phyloP scores from a whole-genome alignment of 1,140 invertebrate species.

The Drosophila subobscura region DNA sequence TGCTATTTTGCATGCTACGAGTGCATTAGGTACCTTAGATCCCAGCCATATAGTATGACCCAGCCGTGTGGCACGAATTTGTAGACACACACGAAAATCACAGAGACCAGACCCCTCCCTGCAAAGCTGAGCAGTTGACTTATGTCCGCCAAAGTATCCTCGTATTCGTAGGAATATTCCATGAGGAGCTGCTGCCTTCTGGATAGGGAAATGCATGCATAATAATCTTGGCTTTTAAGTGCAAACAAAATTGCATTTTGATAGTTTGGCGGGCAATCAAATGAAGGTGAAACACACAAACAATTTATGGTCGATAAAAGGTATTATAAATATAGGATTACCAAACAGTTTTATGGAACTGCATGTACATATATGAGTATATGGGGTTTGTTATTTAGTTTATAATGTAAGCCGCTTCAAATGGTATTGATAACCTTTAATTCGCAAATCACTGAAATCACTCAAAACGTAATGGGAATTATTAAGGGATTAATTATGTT shows the following conservation, averaged over 20 bases:
- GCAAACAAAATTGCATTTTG: constrained; percentile 42
- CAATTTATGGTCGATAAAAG: too few relatives aligned
- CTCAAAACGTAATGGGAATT: too few relatives aligned
- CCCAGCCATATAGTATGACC: constrained; percentile 4
- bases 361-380: not conserved
- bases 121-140: constrained; percentile 50
- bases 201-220: constrained; percentile 29
- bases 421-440: too few relatives aligned
- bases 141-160: constrained; percentile 2
- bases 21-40: constrained; percentile 61
- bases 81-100: constrained; percentile 33
- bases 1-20: constrained; percentile 71
- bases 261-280: constrained; percentile 41
- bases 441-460: too few relatives aligned
- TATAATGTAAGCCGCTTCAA: too few relatives aligned
- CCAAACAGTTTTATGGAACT: not conserved
- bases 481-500: too few relatives aligned
- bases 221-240: constrained; percentile 36
- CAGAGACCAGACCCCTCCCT: constrained; percentile 9
- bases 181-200: not conserved
- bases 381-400: not conserved
- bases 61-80: constrained; percentile 51
- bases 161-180: too few relatives aligned
- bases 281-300: too few relatives aligned
- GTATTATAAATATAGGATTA: constrained; percentile 2